Evolutionary conservation across 2,113 vertebrate genomes (phyloP).

Genomic region (Neotoma lepida): DNA sequence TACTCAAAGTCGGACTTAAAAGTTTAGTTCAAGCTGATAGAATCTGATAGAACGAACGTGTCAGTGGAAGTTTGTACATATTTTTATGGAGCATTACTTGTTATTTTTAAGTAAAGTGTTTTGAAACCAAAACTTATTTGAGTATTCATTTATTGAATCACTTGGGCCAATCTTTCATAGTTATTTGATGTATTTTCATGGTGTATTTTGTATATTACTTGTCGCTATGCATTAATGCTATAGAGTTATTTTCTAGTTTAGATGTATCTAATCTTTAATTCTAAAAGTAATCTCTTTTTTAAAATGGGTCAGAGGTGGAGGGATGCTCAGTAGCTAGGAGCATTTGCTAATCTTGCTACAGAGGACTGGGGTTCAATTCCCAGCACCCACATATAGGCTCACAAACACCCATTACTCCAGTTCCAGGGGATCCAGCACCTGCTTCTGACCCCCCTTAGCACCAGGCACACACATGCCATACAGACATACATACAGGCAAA

Average conservation of each 20-base stretch:
- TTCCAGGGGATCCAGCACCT: neutral
- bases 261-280: neutral
- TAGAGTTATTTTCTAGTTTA: conserved; percentile 43
- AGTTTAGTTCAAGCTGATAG: neutral
- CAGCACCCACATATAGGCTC: neutral
- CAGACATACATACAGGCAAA: neutral
- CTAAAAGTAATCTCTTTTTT: conserved; percentile 32
- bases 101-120: conserved; percentile 66
- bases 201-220: neutral
- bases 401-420: neutral
- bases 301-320: neutral
- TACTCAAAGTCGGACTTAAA: conserved; percentile 20
- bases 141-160: conserved; percentile 48
- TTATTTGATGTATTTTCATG: neutral
- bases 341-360: neutral
- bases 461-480: neutral
- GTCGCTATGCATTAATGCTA: conserved; percentile 21
- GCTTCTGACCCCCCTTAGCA: neutral
- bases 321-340: neutral
- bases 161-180: neutral
- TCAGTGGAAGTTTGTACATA: conserved; percentile 2
- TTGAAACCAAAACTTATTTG: conserved; percentile 43
- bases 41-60: neutral
- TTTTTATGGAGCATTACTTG: neutral
- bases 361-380: neutral